These are phyloP conservation scores for Tenualosa thibaudeaui DNA, from an alignment of 2,797 vertebrate genomes.

Conservation along the genomic window DNA sequence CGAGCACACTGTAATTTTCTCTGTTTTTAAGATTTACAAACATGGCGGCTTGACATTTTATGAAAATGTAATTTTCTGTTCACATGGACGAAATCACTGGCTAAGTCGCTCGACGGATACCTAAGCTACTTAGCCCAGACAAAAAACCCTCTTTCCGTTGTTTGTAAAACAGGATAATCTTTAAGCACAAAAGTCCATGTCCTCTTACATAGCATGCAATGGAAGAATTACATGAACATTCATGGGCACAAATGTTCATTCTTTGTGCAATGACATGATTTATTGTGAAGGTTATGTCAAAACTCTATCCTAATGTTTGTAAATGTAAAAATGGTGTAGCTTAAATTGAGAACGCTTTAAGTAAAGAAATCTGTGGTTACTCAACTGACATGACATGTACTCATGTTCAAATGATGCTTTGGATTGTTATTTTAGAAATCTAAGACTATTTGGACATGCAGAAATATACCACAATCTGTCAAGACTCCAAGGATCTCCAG, in stretches of 20 bases:
- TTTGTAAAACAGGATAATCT: constrained; percentile 47
- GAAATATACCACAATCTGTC: not conserved
- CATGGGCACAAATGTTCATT: not conserved
- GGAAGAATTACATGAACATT: constrained; percentile 5
- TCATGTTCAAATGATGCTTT: not conserved
- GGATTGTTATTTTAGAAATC: not conserved
- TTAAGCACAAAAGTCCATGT: constrained; percentile 35
- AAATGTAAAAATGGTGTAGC: not conserved
- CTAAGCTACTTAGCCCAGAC: constrained; percentile 50
- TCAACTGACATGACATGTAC: not conserved
- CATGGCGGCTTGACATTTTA: constrained; percentile 31
- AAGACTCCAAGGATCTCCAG: not conserved
- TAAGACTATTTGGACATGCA: not conserved
- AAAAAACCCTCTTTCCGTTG: constrained; percentile 36
- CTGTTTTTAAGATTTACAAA: constrained; percentile 37
- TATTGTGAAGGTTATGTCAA: not conserved
- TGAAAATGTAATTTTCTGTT: constrained; percentile 45
- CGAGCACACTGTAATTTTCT: not conserved
- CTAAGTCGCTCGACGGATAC: constrained; percentile 32
- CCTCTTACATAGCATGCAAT: constrained; percentile 5
- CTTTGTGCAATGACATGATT: not conserved
- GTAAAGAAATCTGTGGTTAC: not conserved
- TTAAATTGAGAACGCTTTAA: not conserved
- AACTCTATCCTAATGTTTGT: not conserved
- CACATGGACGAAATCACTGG: constrained; percentile 38